phyloP scores from a whole-genome alignment of 2,888 invertebrate genomes.

The Ashinkailepas kermadecensis region DNA sequence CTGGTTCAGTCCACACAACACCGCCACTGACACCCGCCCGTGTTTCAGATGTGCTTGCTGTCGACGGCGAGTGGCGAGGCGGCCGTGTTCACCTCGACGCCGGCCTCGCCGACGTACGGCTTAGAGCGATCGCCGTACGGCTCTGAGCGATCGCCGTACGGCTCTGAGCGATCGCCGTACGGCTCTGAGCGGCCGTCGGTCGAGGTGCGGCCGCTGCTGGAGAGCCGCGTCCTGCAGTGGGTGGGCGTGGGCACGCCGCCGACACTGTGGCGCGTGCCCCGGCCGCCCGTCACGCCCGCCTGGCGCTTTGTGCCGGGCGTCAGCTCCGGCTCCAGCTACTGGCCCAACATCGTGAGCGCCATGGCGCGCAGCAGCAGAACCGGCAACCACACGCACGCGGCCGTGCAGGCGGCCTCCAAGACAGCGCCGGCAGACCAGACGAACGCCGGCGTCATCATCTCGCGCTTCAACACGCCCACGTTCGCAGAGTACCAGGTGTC shows the following conservation, averaged over 20 bases:
- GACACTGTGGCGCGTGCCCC: not conserved
- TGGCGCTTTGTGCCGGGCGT: constrained; percentile 12
- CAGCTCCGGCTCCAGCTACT: not conserved
- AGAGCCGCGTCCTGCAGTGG: constrained; percentile 13
- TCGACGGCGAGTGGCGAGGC: not conserved
- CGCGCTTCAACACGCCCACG: not conserved
- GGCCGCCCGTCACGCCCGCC: not conserved
- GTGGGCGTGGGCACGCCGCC: constrained; percentile 9
- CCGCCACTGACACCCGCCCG: too few relatives aligned
- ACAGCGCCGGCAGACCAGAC: not conserved
- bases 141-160: not conserved
- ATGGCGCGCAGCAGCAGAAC: not conserved
- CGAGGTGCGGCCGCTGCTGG: not conserved
- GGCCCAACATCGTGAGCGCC: constrained; percentile 1
- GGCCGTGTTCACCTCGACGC: not conserved
- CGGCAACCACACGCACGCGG: not conserved
- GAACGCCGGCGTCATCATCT: not conserved
- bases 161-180: not conserved
- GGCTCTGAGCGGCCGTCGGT: not conserved
- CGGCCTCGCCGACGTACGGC: not conserved
- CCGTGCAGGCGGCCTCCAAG: not conserved
- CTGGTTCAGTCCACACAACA: too few relatives aligned
- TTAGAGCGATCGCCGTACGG: not conserved
- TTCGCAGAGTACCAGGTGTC: not conserved
- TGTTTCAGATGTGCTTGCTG: not conserved